Evolutionary conservation across 2,797 vertebrate genomes (phyloP).

Genomic region (Sebastolobus altivelis): DNA sequence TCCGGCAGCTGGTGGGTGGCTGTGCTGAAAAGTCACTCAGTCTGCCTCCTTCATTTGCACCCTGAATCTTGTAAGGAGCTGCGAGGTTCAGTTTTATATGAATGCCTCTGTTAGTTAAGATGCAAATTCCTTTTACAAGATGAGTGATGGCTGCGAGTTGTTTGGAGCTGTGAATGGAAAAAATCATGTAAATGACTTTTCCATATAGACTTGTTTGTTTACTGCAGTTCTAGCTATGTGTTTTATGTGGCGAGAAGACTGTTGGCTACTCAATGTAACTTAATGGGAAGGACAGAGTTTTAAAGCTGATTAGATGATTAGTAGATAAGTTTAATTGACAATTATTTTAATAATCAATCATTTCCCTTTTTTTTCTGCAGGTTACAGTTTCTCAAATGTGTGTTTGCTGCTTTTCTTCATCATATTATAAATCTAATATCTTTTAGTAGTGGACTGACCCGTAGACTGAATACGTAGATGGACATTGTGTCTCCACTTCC

Average conservation of each 20-base stretch:
- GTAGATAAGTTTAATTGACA: conserved; percentile 5
- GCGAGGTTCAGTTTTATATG: conserved; percentile 71
- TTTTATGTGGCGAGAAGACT: conserved; percentile 24
- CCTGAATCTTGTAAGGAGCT: conserved; percentile 70
- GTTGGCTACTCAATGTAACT: conserved; percentile 11
- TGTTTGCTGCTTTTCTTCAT: conserved; percentile 7
- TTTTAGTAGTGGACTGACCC: background rate
- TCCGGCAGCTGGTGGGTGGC: conserved; percentile 86
- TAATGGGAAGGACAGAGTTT: conserved; percentile 24
- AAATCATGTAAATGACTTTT: conserved; percentile 44
- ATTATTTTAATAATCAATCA: background rate
- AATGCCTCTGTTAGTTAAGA: conserved; percentile 70
- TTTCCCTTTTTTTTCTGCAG: conserved; percentile 2
- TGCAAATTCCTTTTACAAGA: conserved; percentile 71
- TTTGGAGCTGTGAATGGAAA: conserved; percentile 43
- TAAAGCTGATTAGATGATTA: background rate
- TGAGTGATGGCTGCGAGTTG: conserved; percentile 45
- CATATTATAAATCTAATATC: background rate
- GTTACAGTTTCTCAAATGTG: background rate
- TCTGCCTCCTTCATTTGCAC: conserved; percentile 81
- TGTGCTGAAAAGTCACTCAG: conserved; percentile 81
- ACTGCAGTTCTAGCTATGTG: conserved; percentile 8
- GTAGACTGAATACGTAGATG: background rate
- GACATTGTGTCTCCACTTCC: background rate
- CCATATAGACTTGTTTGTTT: conserved; percentile 5